Base-by-base conservation (phyloP, 2,888 invertebrate species). In the Cryptus armator region DNA sequence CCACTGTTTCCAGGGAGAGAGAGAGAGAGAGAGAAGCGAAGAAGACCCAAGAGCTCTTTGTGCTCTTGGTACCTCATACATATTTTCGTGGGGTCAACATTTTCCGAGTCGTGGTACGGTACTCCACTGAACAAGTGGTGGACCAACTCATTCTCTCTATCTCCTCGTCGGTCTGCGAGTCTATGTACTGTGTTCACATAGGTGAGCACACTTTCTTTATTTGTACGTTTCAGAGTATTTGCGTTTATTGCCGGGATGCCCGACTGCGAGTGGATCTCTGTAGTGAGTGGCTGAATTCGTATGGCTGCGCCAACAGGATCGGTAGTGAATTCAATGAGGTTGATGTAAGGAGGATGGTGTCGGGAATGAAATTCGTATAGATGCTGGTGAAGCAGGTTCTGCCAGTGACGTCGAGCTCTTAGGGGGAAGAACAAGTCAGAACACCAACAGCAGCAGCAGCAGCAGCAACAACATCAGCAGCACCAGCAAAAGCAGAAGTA, bases 71-170 rank as follows among this genome's bases (percentile, higher is more conserved):
- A 59, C 46, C 68, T 84, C 78, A 75, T 85, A 75, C 84, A 84
- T 84, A 77, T 81, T 81, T 84, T 81, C 70, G 82, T 82, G 53
- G 66, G 85, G 85, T 85, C 78, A 82, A 85, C 82, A 85, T 75
- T 78, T 85, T 59, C 78, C 78, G 43, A 82, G 74, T 64, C 75
- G 79, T 29, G 85, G 32, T n/a, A n/a, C 29, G 29, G 2, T 29
- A 53, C 81, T 82, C 24, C 46, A 71, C 56, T 80, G 76, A 46
- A 81, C 67, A 77, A 81, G 77, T 81, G 84, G 76, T 72, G 76
- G 68, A 77, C 81, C 67, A 66, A 16, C 81, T 46, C 16, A 10
- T 44, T 19, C 59, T 59, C 32, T 74, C 59, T 56, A 32, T 32
- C 19, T 24, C 29, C 10, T 14, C 19, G 19, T 24, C 16, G 56